Conservation (phyloP, 2,888 invertebrate genomes). For the Scaptomyza reducta region DNA sequence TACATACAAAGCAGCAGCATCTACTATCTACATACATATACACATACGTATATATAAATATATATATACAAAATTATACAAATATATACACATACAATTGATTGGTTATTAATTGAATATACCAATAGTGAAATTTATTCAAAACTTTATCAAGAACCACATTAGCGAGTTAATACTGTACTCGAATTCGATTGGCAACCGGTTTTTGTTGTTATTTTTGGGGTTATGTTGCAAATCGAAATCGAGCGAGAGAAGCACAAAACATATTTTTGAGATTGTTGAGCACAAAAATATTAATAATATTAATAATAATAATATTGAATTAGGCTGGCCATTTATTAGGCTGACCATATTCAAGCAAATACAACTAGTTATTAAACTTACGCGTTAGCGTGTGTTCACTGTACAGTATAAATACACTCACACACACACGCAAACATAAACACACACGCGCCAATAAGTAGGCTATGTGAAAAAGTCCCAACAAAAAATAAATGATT, state of each 20-base stretch:
- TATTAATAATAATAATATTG: not conserved
- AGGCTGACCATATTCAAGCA: conserved; percentile 7
- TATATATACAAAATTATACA: conserved; percentile 43
- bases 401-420: conserved; percentile 62
- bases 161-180: conserved; percentile 13
- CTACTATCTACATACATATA: conserved; percentile 28
- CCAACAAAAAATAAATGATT: not conserved
- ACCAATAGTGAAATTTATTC: conserved; percentile 12
- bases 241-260: conserved; percentile 21
- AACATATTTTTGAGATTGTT: conserved; percentile 57
- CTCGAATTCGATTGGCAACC: conserved; percentile 56
- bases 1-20: conserved; percentile 43
- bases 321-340: conserved; percentile 32
- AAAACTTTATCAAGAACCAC: conserved; percentile 18
- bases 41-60: conserved; percentile 37
- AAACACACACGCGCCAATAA: not conserved
- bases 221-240: conserved; percentile 67
- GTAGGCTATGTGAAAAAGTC: conserved; percentile 8
- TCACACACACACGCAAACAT: conserved; percentile 14
- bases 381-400: conserved; percentile 32
- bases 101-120: conserved; percentile 26
- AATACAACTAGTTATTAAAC: conserved; percentile 5
- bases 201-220: conserved; percentile 25
- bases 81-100: conserved; percentile 33
- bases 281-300: conserved; percentile 32